Percentiles rank a stretch among this genome's conserved stretches.
Conservation (phyloP, 2,888 invertebrate genomes). For the Hypomecis punctinalis region DNA sequence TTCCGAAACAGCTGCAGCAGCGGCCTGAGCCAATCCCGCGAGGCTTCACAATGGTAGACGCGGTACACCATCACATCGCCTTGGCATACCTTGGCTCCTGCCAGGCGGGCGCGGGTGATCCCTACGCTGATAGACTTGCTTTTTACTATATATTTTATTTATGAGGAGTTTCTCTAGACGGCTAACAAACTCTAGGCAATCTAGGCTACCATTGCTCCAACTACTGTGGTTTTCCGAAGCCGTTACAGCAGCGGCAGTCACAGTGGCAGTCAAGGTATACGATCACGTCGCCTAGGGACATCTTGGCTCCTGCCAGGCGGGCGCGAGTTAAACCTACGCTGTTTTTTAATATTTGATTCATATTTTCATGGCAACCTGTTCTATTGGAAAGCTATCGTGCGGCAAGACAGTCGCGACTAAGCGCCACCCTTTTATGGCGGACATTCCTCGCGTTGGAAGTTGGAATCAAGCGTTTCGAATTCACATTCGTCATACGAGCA, state of each 20-base stretch:
- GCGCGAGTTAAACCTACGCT: not conserved
- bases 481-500: too few relatives aligned
- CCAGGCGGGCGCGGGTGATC: not conserved
- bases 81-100: not conserved
- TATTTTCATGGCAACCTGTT: too few relatives aligned
- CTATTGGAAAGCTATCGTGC: too few relatives aligned
- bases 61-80: not conserved
- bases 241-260: not conserved
- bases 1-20: not conserved
- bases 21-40: not conserved
- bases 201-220: too few relatives aligned
- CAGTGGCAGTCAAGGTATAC: constrained; percentile 1
- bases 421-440: too few relatives aligned
- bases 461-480: too few relatives aligned
- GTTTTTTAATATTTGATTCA: not conserved
- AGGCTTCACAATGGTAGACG: constrained; percentile 1
- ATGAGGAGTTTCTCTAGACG: too few relatives aligned
- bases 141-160: too few relatives aligned
- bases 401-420: too few relatives aligned
- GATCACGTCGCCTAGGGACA: not conserved
- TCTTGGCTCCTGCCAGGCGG: not conserved
- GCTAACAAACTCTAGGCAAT: too few relatives aligned
- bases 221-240: not conserved
- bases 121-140: constrained; percentile 2
- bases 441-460: too few relatives aligned